These are phyloP conservation scores for Ceyx cyanopectus DNA, from an alignment of 2,113 vertebrate genomes.

Conservation along the genomic window DNA sequence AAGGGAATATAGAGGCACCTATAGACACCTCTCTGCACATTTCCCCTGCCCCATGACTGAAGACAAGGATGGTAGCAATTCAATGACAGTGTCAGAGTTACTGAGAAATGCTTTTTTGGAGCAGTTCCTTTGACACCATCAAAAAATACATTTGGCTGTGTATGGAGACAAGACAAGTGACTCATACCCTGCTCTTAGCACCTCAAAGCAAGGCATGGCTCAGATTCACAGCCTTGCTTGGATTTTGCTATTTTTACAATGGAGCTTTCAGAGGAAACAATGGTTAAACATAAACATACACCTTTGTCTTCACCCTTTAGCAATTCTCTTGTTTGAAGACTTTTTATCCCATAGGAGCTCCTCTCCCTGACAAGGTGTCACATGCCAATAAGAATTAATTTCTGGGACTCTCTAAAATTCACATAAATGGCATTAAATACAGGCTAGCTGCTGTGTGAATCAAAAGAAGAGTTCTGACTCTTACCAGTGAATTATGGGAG, in stretches of 20 bases:
- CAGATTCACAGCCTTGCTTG: not conserved
- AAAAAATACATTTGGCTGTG: not conserved
- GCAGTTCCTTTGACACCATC: not conserved
- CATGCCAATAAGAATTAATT: not conserved
- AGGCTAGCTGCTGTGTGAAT: not conserved
- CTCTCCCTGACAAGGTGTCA: not conserved
- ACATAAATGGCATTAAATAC: not conserved
- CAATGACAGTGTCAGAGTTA: not conserved
- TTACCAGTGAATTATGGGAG: not conserved
- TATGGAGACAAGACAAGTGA: not conserved
- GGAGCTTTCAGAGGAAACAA: not conserved
- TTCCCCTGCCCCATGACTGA: accelerated
- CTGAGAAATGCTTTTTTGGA: not conserved
- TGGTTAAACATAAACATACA: constrained; percentile 18
- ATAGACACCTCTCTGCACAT: not conserved
- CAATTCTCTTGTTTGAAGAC: not conserved
- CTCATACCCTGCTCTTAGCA: not conserved
- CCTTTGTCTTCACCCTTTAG: not conserved
- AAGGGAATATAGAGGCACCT: not conserved
- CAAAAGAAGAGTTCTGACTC: not conserved
- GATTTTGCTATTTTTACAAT: constrained; percentile 39
- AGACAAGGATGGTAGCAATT: not conserved
- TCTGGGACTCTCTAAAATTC: not conserved
- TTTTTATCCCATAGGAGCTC: not conserved
- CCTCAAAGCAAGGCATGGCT: not conserved